Conservation (phyloP, 1,140 invertebrate genomes). For the Pollicipes pollicipes region DNA sequence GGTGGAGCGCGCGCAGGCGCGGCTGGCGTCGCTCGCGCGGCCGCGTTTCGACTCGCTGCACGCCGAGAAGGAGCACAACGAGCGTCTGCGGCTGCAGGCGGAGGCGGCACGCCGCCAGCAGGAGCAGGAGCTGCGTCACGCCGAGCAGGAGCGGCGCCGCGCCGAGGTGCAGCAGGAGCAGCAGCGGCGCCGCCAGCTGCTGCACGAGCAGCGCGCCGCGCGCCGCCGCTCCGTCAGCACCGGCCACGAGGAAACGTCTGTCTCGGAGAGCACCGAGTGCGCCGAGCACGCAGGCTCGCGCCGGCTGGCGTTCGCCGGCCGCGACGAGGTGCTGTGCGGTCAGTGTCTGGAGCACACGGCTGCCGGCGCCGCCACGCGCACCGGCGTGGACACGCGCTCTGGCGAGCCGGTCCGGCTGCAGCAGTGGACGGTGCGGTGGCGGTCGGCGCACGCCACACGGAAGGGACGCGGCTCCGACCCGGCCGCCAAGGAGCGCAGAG, state of each 20-base stretch:
- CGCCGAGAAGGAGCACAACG: not conserved
- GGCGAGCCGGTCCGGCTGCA: not conserved
- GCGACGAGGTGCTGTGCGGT: not conserved
- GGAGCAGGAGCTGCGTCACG: not conserved
- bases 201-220: not conserved
- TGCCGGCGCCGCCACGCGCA: not conserved
- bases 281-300: not conserved
- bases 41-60: slow-evolving; percentile 1
- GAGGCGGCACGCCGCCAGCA: not conserved
- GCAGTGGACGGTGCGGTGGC: not conserved
- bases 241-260: not conserved
- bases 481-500: not conserved
- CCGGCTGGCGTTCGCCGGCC: not conserved
- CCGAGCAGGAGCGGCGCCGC: not conserved
- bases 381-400: not conserved
- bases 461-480: not conserved
- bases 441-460: not conserved
- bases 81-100: not conserved
- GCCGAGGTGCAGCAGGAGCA: not conserved
- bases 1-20: not conserved
- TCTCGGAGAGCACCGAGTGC: not conserved
- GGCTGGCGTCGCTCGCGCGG: not conserved
- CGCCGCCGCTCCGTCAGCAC: not conserved
- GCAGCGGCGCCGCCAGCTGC: not conserved
- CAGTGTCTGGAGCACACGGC: not conserved